These are phyloP conservation scores for Nebria brevicollis DNA, from an alignment of 2,888 invertebrate species.

Conservation along the genomic window DNA sequence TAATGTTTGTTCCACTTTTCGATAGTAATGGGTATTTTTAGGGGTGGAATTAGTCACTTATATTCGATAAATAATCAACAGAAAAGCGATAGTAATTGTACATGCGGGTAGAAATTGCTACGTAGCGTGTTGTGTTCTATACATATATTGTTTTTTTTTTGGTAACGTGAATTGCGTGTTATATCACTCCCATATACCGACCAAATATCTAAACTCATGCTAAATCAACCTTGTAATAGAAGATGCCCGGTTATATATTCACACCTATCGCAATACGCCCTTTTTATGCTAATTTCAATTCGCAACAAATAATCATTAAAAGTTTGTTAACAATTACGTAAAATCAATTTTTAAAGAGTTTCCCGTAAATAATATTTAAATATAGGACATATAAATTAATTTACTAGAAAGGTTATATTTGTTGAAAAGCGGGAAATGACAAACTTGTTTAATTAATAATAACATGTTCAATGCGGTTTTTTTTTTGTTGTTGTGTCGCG, in stretches of 20 bases:
- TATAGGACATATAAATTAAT: not conserved
- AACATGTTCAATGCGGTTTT: not conserved
- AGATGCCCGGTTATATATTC: not conserved
- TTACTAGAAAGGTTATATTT: not conserved
- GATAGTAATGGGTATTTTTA: conserved; percentile 5
- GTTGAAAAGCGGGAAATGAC: not conserved
- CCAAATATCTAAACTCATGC: not conserved
- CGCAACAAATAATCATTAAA: too few relatives aligned
- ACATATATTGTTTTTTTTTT: too few relatives aligned
- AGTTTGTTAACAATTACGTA: too few relatives aligned
- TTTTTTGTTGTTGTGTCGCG: not conserved
- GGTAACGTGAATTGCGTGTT: not conserved
- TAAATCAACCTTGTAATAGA: not conserved
- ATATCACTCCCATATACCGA: not conserved
- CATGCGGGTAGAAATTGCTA: conserved; percentile 10
- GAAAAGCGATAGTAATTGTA: conserved; percentile 13
- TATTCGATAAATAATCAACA: conserved; percentile 18
- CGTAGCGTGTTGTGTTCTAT: conserved; percentile 6
- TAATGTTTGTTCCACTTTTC: not conserved
- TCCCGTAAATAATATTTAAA: not conserved
- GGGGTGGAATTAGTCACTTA: conserved; percentile 2
- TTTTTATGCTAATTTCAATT: not conserved
- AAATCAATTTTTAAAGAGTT: too few relatives aligned
- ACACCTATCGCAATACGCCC: not conserved
- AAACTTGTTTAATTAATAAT: not conserved